Evolutionary conservation across 2,888 invertebrate genomes (phyloP).

Genomic region (Luperina nickerlii): DNA sequence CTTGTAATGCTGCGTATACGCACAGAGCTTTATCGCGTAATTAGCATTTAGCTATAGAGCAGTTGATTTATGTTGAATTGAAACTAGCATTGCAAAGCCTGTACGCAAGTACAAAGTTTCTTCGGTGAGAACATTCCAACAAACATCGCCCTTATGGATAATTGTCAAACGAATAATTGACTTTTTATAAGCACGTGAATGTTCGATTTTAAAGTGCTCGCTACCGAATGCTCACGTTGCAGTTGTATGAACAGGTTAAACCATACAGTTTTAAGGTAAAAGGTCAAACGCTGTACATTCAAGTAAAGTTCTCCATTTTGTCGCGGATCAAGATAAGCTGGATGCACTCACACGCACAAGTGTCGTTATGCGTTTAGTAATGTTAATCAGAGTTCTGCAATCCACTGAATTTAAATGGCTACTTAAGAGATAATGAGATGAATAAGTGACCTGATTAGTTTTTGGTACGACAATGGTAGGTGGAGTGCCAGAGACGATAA

Average conservation of each 20-base stretch:
- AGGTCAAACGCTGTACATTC: background rate
- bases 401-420: conserved; percentile 41
- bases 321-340: conserved; percentile 20
- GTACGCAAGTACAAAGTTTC: background rate
- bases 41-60: background rate
- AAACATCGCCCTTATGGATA: background rate
- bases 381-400: conserved; percentile 46
- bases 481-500: background rate
- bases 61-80: background rate
- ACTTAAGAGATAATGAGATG: conserved; percentile 4
- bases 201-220: background rate
- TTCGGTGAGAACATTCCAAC: background rate
- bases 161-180: background rate
- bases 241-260: background rate
- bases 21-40: background rate
- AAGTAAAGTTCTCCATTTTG: background rate
- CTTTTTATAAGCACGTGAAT: background rate
- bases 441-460: conserved; percentile 20
- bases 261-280: background rate
- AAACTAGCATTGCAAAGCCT: background rate
- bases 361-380: conserved; percentile 51
- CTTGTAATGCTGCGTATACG: background rate
- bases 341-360: conserved; percentile 44
- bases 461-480: background rate
- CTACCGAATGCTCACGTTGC: background rate